These are phyloP conservation scores for Heliconius melpomene DNA, from an alignment of 1,140 invertebrate species.

Conservation along the genomic window DNA sequence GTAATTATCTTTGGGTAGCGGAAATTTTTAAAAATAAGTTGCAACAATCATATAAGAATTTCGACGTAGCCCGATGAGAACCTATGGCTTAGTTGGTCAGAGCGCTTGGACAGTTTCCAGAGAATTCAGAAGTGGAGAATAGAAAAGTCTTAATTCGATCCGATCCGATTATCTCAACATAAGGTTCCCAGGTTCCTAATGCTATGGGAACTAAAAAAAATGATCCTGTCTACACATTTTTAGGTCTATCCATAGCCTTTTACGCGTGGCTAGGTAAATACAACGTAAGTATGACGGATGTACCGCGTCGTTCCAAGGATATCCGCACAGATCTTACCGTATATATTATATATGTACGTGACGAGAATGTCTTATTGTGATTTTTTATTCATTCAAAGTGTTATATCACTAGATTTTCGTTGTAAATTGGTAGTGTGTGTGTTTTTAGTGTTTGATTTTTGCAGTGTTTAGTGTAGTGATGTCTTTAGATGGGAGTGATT, in stretches of 20 bases:
- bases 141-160: no score
- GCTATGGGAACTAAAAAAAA: not conserved
- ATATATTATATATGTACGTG: slow-evolving; percentile 41
- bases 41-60: no score
- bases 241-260: slow-evolving; percentile 39
- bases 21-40: no score
- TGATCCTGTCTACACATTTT: not conserved
- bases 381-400: slow-evolving; percentile 49
- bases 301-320: slow-evolving; percentile 64
- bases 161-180: no score
- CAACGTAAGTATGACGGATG: slow-evolving; percentile 72
- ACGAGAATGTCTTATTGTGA: slow-evolving; percentile 39
- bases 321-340: slow-evolving; percentile 39
- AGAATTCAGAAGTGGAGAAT: no score
- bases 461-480: not conserved
- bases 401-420: not conserved
- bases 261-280: slow-evolving; percentile 66
- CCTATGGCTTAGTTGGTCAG: no score
- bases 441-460: no score
- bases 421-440: not conserved
- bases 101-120: no score
- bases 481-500: no score
- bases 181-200: no score
- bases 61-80: no score
- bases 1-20: no score